These are phyloP conservation scores for Drosophila anomelani DNA, from an alignment of 2,888 invertebrate species.

Conservation along the genomic window DNA sequence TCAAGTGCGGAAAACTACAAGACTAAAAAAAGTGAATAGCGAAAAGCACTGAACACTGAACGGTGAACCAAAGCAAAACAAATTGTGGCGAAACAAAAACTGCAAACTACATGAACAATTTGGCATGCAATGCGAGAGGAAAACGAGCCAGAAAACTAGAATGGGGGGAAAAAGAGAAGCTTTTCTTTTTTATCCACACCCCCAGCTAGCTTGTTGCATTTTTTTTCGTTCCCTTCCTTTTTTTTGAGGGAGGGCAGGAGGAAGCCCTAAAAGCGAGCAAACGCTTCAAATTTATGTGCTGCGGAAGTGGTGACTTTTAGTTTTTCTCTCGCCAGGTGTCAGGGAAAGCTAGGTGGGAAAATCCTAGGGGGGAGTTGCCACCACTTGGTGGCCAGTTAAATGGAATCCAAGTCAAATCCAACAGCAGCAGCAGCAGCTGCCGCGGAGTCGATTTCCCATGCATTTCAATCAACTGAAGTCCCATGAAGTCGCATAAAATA, in stretches of 20 bases:
- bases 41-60: constrained; percentile 17
- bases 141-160: constrained; percentile 19
- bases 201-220: constrained; percentile 8
- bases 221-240: constrained; percentile 6
- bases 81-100: constrained; percentile 53
- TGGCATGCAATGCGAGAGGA: constrained; percentile 54
- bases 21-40: constrained; percentile 14
- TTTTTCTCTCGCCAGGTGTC: constrained; percentile 62
- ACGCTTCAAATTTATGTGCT: constrained; percentile 69
- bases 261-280: constrained; percentile 61
- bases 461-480: constrained; percentile 77
- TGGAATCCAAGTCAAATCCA: constrained; percentile 40
- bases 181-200: constrained; percentile 13
- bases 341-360: constrained; percentile 2
- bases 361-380: constrained; percentile 11
- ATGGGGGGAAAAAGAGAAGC: constrained; percentile 3
- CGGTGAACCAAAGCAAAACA: constrained; percentile 54
- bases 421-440: constrained; percentile 27
- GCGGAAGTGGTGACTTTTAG: constrained; percentile 72
- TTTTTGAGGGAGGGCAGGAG: constrained; percentile 33
- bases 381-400: constrained; percentile 38
- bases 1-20: constrained; percentile 40
- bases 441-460: constrained; percentile 38
- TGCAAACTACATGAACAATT: constrained; percentile 45
- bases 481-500: constrained; percentile 72